These are phyloP conservation scores for Archips xylosteana DNA, from an alignment of 2,888 invertebrate species.

Conservation along the genomic window DNA sequence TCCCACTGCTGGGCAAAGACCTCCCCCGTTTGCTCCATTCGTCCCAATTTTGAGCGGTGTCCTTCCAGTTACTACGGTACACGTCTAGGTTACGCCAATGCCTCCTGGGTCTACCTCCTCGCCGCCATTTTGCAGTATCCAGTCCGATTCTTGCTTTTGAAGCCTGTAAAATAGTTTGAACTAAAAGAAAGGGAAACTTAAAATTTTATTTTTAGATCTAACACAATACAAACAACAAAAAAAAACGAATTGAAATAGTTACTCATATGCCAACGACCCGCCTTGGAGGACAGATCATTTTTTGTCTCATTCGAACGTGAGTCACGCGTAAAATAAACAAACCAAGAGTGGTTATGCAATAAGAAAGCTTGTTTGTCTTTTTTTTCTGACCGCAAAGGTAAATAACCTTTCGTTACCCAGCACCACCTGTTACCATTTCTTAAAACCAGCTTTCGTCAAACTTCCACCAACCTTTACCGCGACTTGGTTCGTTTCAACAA, in stretches of 20 bases:
- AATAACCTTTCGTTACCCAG: conserved; percentile 6
- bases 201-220: not conserved
- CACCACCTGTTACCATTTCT: not conserved
- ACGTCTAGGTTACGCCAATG: too few relatives aligned
- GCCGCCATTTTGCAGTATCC: too few relatives aligned
- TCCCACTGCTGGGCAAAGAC: too few relatives aligned
- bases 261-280: not conserved
- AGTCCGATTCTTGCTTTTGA: too few relatives aligned
- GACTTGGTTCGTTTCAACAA: too few relatives aligned
- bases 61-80: too few relatives aligned
- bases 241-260: not conserved
- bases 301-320: conserved; percentile 10
- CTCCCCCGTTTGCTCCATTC: too few relatives aligned
- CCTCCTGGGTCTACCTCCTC: too few relatives aligned
- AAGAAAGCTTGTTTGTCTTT: conserved; percentile 34
- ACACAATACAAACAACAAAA: not conserved
- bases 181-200: too few relatives aligned
- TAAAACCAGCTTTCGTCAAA: conserved; percentile 1
- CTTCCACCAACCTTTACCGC: not conserved
- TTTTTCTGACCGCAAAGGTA: conserved; percentile 13
- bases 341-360: conserved; percentile 25
- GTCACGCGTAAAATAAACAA: conserved; percentile 14
- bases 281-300: conserved; percentile 11
- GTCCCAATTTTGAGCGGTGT: too few relatives aligned
- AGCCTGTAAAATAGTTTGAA: too few relatives aligned